A percentile compares a stretch with the other conserved stretches of the same genome.
These are phyloP conservation scores for Paelopatides confundens DNA, from an alignment of 53 echinoderm and acorn worm genomes.

Conservation along the genomic window DNA sequence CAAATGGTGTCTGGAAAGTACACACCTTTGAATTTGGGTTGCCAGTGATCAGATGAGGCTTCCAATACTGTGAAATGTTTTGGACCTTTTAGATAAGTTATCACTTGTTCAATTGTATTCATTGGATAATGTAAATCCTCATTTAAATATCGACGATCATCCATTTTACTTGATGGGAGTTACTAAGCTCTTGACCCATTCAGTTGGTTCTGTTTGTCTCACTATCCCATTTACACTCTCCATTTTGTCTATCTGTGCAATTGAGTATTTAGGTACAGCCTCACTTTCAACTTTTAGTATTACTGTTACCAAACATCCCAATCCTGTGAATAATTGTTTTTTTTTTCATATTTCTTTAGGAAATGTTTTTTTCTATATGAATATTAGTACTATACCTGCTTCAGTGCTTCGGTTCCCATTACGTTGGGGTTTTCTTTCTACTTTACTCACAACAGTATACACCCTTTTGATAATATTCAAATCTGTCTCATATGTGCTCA, in stretches of 20 bases:
- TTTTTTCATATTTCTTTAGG: neutral
- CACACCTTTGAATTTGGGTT: conserved; percentile 39
- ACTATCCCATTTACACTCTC: neutral
- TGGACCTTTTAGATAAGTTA: conserved; percentile 11
- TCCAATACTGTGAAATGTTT: conserved; percentile 44
- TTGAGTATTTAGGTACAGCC: conserved; percentile 14
- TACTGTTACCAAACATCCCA: conserved; percentile 50
- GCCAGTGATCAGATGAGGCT: conserved; percentile 56
- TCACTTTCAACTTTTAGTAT: conserved; percentile 17
- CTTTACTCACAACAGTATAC: neutral
- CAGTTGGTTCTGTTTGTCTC: too few relatives aligned
- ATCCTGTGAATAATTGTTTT: conserved; percentile 7
- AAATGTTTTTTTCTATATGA: neutral
- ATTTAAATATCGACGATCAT: conserved; percentile 45
- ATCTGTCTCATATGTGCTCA: neutral
- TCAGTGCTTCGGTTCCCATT: neutral
- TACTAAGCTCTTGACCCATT: conserved; percentile 50
- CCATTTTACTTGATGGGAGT: conserved; percentile 38
- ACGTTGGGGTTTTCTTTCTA: neutral
- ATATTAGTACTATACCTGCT: neutral
- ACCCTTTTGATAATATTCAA: conserved; percentile 23
- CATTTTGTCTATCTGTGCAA: too few relatives aligned
- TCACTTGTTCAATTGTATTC: conserved; percentile 44
- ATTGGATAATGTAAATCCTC: conserved; percentile 36
- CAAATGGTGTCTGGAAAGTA: conserved; percentile 64